Base-by-base conservation (phyloP, 1,140 invertebrate species). In the Philopotamus ludificatus region DNA sequence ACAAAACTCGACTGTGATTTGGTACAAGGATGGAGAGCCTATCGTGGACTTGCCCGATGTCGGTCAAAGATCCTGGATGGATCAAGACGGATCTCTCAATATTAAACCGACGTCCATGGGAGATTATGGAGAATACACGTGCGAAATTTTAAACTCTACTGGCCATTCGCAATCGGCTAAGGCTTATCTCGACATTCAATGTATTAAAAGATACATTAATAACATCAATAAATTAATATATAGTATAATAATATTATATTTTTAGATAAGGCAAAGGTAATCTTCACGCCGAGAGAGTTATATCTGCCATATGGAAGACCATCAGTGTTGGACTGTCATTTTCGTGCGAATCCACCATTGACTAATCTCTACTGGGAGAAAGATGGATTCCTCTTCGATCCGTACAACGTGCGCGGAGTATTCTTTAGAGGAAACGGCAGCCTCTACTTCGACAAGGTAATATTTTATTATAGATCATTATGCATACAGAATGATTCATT, bases 321-420 rank as follows among this genome's bases (percentile, higher is more conserved):
- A n/a, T 93, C 92, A 12, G 86, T 94, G 39, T 82, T 98, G 39
- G 91, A 95, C 75, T 98, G 95, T 76, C 91, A 94, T 73, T 94
- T 95, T 71, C 86, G 93, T 71, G 91, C 94, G 0, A 97, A 97
- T 82, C 96, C 95, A 15, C 90, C 93, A 1, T 80, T 97, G 57
- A 92, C 91, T n/a, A 93, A 94, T 74, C 81, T 97, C 18, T 87
- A 91, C 51, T 98, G 96, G 95, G 93, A 93, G 73, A 94, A 95
- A 76, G 93, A 96, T 75, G 92, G 92, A 16, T 91, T 94, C 71
- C 84, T 95, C 0, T 95, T 94, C 73, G 93, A 96, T 76, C 92
- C 93, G 1, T 93, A 93, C 76, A 92, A 94, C 73, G 91, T 93
- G 20, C 91, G 79, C 51, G 92, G 91, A 12, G 90, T 94, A 0